Evolutionary conservation across 2,797 vertebrate genomes (phyloP).

Genomic region (Mormyrops boulengeri): DNA sequence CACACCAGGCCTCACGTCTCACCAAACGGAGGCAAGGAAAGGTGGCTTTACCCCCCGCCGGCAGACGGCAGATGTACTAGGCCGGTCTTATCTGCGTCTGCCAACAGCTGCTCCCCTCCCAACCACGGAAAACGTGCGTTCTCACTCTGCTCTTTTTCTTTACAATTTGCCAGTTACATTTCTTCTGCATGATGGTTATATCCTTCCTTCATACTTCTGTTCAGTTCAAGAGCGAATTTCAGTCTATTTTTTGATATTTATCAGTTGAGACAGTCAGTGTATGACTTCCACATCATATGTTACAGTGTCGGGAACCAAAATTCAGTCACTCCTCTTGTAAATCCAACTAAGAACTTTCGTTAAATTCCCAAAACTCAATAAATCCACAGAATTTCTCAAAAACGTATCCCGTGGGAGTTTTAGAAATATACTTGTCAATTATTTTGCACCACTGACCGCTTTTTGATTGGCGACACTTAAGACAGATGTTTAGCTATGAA

Average conservation of each 20-base stretch:
- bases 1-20: neutral
- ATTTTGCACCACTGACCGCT: neutral
- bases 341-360: neutral
- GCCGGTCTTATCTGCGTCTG: neutral
- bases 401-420: neutral
- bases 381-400: neutral
- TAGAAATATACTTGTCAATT: neutral
- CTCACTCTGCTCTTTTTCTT: neutral
- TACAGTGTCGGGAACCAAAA: neutral
- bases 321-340: neutral
- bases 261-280: neutral
- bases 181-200: neutral
- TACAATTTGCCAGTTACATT: neutral
- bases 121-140: neutral
- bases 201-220: neutral
- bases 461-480: neutral
- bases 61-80: neutral
- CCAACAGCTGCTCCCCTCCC: neutral
- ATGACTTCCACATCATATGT: neutral
- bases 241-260: neutral
- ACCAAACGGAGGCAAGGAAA: neutral
- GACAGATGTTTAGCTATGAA: neutral
- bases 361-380: neutral
- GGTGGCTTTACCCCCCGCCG: neutral
- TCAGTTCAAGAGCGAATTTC: neutral